Evolutionary conservation across 2,888 invertebrate species (phyloP).

Genomic region (Lepidochitona cinerea): DNA sequence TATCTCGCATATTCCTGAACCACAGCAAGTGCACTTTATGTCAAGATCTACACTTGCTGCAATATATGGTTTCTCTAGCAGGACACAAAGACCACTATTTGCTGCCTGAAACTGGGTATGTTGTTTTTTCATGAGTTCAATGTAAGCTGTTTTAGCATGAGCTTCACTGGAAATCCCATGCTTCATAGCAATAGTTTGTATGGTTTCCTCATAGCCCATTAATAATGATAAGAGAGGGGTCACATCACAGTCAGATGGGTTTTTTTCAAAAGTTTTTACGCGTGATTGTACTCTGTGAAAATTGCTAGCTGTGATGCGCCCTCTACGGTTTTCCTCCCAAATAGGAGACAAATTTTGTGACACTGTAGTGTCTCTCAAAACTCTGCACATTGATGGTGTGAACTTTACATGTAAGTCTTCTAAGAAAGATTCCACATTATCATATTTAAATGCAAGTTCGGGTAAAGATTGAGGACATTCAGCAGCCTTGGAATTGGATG

Average conservation of each 20-base stretch:
- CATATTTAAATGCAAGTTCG: background rate
- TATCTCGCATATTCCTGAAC: background rate
- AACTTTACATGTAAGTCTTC: background rate
- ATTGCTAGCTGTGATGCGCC: background rate
- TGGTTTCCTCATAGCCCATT: background rate
- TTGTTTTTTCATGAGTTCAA: background rate
- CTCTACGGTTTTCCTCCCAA: background rate
- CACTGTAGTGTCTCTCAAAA: background rate
- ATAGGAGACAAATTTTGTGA: background rate
- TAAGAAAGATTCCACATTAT: background rate
- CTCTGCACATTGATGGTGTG: background rate
- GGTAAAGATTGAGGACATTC: background rate
- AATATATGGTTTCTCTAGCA: background rate
- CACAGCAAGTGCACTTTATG: background rate
- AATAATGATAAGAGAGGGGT: background rate
- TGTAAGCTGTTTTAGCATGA: background rate
- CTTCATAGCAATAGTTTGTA: background rate
- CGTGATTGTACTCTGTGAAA: background rate
- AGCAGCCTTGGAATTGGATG: background rate
- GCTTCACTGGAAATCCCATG: constrained; percentile 1
- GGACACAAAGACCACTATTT: background rate
- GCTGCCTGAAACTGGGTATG: background rate
- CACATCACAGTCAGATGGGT: background rate
- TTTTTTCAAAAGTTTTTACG: background rate
- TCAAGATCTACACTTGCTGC: background rate